Percentiles rank a stretch among this genome's conserved stretches.
Evolutionary conservation across 2,888 invertebrate genomes (phyloP).

Genomic region (Eupithecia centaureata): DNA sequence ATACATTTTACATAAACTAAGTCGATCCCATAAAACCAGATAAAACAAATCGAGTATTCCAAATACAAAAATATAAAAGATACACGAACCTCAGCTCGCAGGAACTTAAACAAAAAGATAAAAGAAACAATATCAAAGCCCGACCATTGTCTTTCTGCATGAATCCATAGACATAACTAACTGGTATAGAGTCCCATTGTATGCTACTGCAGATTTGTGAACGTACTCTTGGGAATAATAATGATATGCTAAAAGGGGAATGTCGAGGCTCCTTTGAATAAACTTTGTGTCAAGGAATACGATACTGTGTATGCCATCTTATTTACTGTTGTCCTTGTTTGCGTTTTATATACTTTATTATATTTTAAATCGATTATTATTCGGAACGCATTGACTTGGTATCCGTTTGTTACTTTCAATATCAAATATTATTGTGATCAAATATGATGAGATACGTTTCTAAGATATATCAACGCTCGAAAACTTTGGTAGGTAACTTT

Average conservation of each 20-base stretch:
- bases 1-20: neutral
- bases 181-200: constrained; percentile 57
- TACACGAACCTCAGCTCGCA: constrained; percentile 4
- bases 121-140: constrained; percentile 41
- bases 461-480: too few species aligned
- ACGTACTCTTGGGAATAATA: constrained; percentile 58
- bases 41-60: too few species aligned
- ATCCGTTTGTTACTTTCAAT: neutral
- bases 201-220: constrained; percentile 65
- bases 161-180: constrained; percentile 43
- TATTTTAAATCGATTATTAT: constrained; percentile 6
- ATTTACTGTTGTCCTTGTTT: constrained; percentile 22
- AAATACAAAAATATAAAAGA: constrained; percentile 10
- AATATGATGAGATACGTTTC: too few species aligned
- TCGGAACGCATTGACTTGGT: too few species aligned
- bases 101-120: constrained; percentile 39
- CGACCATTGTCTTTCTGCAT: constrained; percentile 64
- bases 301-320: constrained; percentile 13
- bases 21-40: neutral
- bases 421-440: neutral
- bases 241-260: constrained; percentile 67
- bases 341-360: constrained; percentile 22
- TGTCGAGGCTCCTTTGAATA: constrained; percentile 53
- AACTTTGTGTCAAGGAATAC: constrained; percentile 38
- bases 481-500: too few species aligned